Percentiles rank a stretch among this genome's conserved stretches.
Evolutionary conservation across 2,113 vertebrate genomes (phyloP).

Genomic region (Larimichthys crocea): DNA sequence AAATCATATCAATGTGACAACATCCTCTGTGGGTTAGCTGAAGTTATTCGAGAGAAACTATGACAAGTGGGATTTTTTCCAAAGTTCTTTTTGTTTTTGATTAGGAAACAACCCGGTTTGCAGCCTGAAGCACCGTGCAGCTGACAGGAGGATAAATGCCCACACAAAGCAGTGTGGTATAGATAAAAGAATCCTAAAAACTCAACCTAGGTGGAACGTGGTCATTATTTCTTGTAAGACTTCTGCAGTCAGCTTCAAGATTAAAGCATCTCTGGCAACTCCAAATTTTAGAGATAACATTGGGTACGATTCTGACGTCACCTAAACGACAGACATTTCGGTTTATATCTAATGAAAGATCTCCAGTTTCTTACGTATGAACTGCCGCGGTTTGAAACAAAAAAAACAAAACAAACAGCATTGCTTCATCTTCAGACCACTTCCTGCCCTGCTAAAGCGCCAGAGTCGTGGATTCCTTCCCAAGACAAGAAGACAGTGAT

Average conservation of each 20-base stretch:
- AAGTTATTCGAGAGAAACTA: neutral
- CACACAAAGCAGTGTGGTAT: slow-evolving; percentile 3
- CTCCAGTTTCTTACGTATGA: neutral
- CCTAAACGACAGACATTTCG: neutral
- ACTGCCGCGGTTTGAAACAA: neutral
- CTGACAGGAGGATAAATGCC: slow-evolving; percentile 15
- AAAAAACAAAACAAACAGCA: neutral
- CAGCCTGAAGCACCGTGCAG: slow-evolving; percentile 5
- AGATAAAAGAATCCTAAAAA: neutral
- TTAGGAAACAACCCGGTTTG: slow-evolving; percentile 1
- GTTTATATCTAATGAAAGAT: neutral
- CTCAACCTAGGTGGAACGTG: neutral
- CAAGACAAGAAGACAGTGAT: slow-evolving; percentile 53
- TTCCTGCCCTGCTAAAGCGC: neutral
- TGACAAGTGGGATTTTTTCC: neutral
- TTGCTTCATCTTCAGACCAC: neutral
- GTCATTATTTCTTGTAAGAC: slow-evolving; percentile 19
- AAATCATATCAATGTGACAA: neutral
- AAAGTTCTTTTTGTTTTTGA: slow-evolving; percentile 15
- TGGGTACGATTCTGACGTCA: too few species aligned
- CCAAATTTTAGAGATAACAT: too few species aligned
- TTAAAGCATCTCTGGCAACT: neutral
- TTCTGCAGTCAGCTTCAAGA: neutral
- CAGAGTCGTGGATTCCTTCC: slow-evolving; percentile 3
- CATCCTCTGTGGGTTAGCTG: neutral